Evolutionary conservation across 2,797 vertebrate species (phyloP).

Genomic region (Rhadinocentrus ornatus): DNA sequence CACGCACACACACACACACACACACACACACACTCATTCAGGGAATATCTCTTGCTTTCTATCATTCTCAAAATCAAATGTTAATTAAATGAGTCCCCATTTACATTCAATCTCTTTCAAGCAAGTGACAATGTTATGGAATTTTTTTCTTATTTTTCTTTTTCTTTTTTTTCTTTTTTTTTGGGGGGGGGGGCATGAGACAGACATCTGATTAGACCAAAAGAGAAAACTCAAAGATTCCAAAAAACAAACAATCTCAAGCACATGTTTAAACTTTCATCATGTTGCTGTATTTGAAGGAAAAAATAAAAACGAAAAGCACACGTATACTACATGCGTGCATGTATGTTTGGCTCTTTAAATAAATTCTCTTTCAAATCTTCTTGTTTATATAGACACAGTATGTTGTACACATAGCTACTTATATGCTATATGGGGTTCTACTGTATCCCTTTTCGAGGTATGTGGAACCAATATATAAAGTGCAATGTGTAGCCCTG

Average conservation of each 20-base stretch:
- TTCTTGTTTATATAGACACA: conserved; percentile 6
- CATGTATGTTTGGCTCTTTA: neutral
- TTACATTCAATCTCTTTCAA: conserved; percentile 59
- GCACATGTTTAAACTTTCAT: neutral
- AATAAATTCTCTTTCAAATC: conserved; percentile 19
- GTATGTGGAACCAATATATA: conserved; percentile 78
- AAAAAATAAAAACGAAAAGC: neutral
- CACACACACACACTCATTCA: neutral
- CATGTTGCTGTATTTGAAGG: neutral
- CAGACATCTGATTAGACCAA: conserved; percentile 19
- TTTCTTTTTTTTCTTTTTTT: too few relatives aligned
- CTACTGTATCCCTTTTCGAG: conserved; percentile 57
- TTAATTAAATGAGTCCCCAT: conserved; percentile 70
- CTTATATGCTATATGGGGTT: conserved; percentile 33
- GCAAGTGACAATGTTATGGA: conserved; percentile 73
- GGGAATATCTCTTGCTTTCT: conserved; percentile 19
- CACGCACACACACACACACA: too few relatives aligned
- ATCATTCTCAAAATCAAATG: conserved; percentile 24
- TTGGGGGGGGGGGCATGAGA: too few relatives aligned
- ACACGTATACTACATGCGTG: neutral
- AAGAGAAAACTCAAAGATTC: neutral
- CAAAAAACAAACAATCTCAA: neutral
- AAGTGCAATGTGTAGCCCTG: conserved; percentile 77
- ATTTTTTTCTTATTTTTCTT: neutral
- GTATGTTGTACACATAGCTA: neutral